A percentile compares a stretch with the other conserved stretches of the same genome.
Conservation (phyloP, 2,888 invertebrate genomes). For the Aphrophora alni region DNA sequence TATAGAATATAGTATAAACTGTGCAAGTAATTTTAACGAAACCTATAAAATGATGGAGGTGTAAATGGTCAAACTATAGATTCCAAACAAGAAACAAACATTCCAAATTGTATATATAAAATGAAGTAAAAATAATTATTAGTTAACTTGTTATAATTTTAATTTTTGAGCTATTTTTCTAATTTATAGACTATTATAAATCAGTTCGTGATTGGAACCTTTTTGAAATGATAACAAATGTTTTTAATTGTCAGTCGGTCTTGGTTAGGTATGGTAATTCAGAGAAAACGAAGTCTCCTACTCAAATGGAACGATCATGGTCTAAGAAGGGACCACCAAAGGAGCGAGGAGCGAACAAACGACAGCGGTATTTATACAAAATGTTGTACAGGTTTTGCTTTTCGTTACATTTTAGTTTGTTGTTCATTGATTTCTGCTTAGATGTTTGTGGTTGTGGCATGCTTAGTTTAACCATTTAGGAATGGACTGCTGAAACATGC, state of each 20-base stretch:
- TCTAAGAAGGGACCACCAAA: not conserved
- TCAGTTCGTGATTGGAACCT: not conserved
- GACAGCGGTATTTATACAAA: not conserved
- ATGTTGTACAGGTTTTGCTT: not conserved
- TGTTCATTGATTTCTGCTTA: not conserved
- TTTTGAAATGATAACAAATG: not conserved
- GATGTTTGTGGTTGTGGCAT: not conserved
- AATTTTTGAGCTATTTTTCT: no score
- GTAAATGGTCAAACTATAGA: no score
- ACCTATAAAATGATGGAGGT: no score
- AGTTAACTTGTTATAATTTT: no score
- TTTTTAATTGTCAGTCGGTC: constrained; percentile 6
- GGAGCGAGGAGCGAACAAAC: not conserved
- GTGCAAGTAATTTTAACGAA: no score
- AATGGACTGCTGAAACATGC: no score
- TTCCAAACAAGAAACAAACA: no score
- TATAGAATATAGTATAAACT: no score
- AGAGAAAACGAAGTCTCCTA: not conserved
- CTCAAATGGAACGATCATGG: not conserved
- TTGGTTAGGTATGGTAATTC: not conserved
- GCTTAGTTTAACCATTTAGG: not conserved
- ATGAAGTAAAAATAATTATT: no score
- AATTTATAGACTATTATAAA: no score
- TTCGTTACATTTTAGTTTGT: not conserved
- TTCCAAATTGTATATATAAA: no score